Conservation (phyloP, 2,797 vertebrate genomes). For the Lepilemur ruficaudatus region DNA sequence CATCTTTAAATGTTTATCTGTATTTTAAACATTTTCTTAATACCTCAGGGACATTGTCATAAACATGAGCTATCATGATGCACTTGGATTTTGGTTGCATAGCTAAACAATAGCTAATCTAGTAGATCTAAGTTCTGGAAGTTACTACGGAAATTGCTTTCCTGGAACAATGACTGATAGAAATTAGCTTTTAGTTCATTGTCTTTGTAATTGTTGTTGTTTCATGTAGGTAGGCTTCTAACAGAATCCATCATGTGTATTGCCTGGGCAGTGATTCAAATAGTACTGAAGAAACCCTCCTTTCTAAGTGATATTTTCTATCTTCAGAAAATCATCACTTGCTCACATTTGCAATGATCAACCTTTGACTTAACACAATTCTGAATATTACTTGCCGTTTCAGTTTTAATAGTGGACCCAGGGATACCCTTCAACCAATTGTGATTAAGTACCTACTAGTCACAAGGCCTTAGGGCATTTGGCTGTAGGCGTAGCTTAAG, state of each 20-base stretch:
- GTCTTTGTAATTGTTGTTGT: not conserved
- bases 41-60: not conserved
- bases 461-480: not conserved
- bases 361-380: not conserved
- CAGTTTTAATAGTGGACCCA: not conserved
- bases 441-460: not conserved
- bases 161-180: not conserved
- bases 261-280: not conserved
- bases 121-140: not conserved
- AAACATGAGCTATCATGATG: not conserved
- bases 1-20: not conserved
- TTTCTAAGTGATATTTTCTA: not conserved
- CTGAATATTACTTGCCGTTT: not conserved
- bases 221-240: not conserved
- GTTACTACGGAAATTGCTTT: not conserved
- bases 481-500: not conserved
- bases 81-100: not conserved
- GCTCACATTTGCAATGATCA: not conserved
- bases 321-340: not conserved
- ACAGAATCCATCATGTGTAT: not conserved
- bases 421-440: not conserved
- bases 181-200: not conserved
- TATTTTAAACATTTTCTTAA: not conserved
- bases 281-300: not conserved
- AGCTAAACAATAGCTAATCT: not conserved